Conservation (phyloP, 2,888 invertebrate species). For the Mamestra brassicae region DNA sequence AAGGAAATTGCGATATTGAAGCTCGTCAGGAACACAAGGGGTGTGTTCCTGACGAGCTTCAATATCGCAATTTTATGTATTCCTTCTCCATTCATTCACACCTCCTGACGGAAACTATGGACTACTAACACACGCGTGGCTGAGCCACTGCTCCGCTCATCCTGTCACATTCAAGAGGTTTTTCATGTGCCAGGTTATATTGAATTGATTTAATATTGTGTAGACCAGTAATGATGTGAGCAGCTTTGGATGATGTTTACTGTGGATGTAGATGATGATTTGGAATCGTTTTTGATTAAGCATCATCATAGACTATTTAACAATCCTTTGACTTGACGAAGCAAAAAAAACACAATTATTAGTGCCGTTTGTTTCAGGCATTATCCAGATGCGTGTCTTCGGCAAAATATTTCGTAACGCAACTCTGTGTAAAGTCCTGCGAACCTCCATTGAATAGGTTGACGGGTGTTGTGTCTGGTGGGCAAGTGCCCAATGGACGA, state of each 20-base stretch:
- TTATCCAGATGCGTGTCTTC: no score
- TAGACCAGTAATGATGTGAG: not conserved
- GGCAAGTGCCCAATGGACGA: no score
- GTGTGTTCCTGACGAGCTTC: no score
- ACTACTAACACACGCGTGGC: conserved; percentile 21
- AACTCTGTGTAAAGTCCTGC: no score
- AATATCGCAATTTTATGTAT: no score
- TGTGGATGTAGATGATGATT: not conserved
- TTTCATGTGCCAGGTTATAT: conserved; percentile 28
- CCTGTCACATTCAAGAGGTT: conserved; percentile 49
- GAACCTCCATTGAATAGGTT: no score
- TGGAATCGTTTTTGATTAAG: not conserved
- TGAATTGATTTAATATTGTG: conserved; percentile 1
- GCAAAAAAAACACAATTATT: no score
- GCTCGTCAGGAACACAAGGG: no score
- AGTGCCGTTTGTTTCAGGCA: no score
- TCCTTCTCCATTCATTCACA: conserved; percentile 7
- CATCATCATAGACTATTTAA: not conserved
- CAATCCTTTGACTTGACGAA: no score
- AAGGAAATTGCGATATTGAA: no score
- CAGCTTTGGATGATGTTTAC: not conserved
- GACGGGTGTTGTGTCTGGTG: no score
- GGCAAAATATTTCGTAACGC: not conserved
- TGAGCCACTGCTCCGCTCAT: conserved; percentile 18
- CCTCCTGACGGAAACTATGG: conserved; percentile 22